These are phyloP conservation scores for Drosophila formosana DNA, from an alignment of 2,888 invertebrate species.

Conservation along the genomic window DNA sequence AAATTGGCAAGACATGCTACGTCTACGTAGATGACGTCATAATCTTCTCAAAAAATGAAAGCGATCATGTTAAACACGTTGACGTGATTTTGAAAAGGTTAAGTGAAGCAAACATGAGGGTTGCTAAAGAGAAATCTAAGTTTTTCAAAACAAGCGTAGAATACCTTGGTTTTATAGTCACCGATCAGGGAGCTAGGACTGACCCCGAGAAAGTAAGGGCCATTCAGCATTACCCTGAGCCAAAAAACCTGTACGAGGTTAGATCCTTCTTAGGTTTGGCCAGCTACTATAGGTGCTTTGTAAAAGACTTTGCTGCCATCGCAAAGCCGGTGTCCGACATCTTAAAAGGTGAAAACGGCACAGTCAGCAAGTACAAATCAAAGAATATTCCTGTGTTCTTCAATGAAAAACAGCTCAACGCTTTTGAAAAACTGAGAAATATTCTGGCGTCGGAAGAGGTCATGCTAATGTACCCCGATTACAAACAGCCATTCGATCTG, in stretches of 20 bases:
- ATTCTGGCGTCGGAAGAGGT: slow-evolving; percentile 10
- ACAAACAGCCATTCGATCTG: slow-evolving; percentile 9
- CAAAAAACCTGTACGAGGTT: background rate
- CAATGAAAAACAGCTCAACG: background rate
- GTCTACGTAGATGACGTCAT: slow-evolving; percentile 30
- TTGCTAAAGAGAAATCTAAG: slow-evolving; percentile 6
- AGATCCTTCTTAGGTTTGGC: slow-evolving; percentile 1
- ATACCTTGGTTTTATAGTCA: background rate
- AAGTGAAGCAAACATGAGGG: background rate
- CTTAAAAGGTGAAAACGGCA: background rate
- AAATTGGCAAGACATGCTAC: slow-evolving; percentile 14
- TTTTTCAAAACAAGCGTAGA: slow-evolving; percentile 11
- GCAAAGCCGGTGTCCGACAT: background rate
- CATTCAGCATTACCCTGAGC: background rate
- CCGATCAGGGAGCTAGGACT: background rate
- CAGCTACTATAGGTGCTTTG: background rate
- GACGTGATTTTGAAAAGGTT: background rate
- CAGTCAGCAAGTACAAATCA: background rate
- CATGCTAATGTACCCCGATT: slow-evolving; percentile 8
- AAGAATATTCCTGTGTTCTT: background rate
- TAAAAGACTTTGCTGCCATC: slow-evolving; percentile 6
- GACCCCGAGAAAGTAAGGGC: slow-evolving; percentile 1
- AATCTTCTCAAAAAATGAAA: slow-evolving; percentile 9
- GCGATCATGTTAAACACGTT: slow-evolving; percentile 14
- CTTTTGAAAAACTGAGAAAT: background rate